Evolutionary conservation across 2,113 vertebrate species (phyloP).

Genomic region (Oryzias javanicus): DNA sequence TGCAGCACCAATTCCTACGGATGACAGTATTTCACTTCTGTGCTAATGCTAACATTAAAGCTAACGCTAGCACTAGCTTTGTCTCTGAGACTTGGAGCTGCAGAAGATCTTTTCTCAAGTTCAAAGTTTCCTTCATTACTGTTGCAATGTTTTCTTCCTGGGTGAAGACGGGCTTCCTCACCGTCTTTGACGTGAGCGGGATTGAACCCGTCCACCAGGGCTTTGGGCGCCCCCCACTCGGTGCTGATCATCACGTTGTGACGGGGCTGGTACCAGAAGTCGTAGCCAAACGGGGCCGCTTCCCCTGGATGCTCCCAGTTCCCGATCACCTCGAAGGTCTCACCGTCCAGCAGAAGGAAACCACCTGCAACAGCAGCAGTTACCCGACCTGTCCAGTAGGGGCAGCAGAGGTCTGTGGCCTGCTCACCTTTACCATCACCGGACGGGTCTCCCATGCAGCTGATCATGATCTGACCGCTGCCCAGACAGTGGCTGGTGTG

Average conservation of each 20-base stretch:
- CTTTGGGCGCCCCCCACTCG: conserved; percentile 85
- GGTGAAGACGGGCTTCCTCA: conserved; percentile 12
- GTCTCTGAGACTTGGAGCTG: too few relatives aligned
- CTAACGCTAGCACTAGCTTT: too few relatives aligned
- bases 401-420: too few relatives aligned
- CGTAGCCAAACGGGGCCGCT: conserved; percentile 79
- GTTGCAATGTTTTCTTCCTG: too few relatives aligned
- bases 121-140: too few relatives aligned
- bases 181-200: conserved; percentile 80
- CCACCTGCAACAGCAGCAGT: conserved; percentile 75
- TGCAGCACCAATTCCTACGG: too few relatives aligned
- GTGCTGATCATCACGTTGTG: conserved; percentile 95
- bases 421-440: conserved; percentile 87
- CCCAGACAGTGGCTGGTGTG: conserved; percentile 92
- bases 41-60: too few relatives aligned
- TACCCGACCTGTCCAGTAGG: too few relatives aligned
- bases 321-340: conserved; percentile 89
- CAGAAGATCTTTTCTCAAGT: too few relatives aligned
- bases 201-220: conserved; percentile 79
- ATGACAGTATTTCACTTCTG: too few relatives aligned
- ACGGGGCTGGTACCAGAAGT: conserved; percentile 96
- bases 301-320: conserved; percentile 85
- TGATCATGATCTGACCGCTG: conserved; percentile 90
- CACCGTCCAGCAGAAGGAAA: conserved; percentile 87
- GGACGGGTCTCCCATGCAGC: conserved; percentile 83